Conservation (phyloP, 2,797 vertebrate genomes). For the Pseudomugil gertrudae region DNA sequence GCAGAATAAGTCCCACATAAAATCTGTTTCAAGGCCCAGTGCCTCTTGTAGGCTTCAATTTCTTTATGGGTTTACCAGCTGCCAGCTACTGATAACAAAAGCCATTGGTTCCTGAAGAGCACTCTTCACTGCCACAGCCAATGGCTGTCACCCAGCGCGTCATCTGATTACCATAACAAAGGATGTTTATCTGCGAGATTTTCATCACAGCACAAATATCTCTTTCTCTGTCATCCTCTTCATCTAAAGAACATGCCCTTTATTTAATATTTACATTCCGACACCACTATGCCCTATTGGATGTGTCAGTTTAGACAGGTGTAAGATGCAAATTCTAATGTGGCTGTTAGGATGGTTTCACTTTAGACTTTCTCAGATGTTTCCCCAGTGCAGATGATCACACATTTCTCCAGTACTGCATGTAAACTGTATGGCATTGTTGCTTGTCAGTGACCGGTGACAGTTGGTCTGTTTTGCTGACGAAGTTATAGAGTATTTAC, state of each 20-base stretch:
- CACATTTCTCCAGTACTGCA: slow-evolving; percentile 51
- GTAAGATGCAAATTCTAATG: slow-evolving; percentile 57
- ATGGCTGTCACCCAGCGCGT: slow-evolving; percentile 72
- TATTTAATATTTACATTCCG: slow-evolving; percentile 75
- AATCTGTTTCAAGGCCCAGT: slow-evolving; percentile 71
- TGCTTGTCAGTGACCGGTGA: slow-evolving; percentile 36
- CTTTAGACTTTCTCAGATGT: slow-evolving; percentile 42
- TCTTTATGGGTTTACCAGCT: slow-evolving; percentile 78
- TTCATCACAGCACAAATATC: slow-evolving; percentile 63
- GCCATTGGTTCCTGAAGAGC: slow-evolving; percentile 75
- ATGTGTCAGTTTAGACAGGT: slow-evolving; percentile 77
- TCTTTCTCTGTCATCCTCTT: slow-evolving; percentile 59
- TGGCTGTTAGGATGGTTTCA: slow-evolving; percentile 47
- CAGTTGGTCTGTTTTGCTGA: slow-evolving; percentile 18
- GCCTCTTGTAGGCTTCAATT: slow-evolving; percentile 71
- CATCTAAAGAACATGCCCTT: slow-evolving; percentile 50
- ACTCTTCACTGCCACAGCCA: slow-evolving; percentile 70
- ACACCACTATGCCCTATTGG: slow-evolving; percentile 43
- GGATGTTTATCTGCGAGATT: slow-evolving; percentile 76
- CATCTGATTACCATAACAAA: slow-evolving; percentile 77
- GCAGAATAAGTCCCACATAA: slow-evolving; percentile 67
- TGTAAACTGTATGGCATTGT: slow-evolving; percentile 42
- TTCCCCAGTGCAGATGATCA: slow-evolving; percentile 30
- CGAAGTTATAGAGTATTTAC: slow-evolving; percentile 19
- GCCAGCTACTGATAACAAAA: slow-evolving; percentile 80